Evolutionary conservation across 1,140 invertebrate species (phyloP).

Genomic region (Drosophila kohkoa): DNA sequence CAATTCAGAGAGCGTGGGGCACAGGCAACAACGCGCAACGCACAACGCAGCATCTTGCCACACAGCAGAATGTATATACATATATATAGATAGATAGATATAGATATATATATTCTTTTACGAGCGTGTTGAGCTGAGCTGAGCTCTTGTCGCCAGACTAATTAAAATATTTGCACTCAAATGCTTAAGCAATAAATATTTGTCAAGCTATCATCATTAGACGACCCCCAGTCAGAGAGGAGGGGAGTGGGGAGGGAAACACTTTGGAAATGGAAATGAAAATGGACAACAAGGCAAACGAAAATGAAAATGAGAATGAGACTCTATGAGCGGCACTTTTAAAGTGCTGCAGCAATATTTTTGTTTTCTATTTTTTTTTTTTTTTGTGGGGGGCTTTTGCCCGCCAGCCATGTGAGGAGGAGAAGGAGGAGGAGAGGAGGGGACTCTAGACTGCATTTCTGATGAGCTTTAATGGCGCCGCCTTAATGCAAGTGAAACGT

Average conservation of each 20-base stretch:
- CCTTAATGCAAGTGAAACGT: slow-evolving; percentile 72
- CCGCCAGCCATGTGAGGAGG: neutral
- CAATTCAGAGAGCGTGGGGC: slow-evolving; percentile 29
- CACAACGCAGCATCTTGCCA: slow-evolving; percentile 10
- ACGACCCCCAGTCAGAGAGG: slow-evolving; percentile 50
- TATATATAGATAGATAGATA: neutral
- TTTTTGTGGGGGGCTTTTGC: slow-evolving; percentile 3
- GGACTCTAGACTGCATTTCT: slow-evolving; percentile 70
- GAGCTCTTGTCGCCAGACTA: slow-evolving; percentile 72
- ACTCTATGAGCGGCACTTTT: slow-evolving; percentile 78
- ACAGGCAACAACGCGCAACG: neutral
- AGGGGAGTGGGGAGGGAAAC: slow-evolving; percentile 11
- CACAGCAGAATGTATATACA: neutral
- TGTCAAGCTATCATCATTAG: slow-evolving; percentile 81
- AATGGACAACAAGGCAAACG: slow-evolving; percentile 16
- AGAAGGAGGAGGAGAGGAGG: no score
- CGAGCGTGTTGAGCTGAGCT: slow-evolving; percentile 20
- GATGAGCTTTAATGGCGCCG: slow-evolving; percentile 81
- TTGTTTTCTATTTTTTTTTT: neutral
- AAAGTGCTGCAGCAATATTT: slow-evolving; percentile 28
- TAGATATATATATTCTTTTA: slow-evolving; percentile 11
- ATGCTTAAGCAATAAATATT: slow-evolving; percentile 82
- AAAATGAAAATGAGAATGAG: slow-evolving; percentile 52
- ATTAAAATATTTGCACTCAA: slow-evolving; percentile 83
- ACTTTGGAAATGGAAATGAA: slow-evolving; percentile 19